Conservation (phyloP, 2,888 invertebrate genomes). For the Dasypolia templi region DNA sequence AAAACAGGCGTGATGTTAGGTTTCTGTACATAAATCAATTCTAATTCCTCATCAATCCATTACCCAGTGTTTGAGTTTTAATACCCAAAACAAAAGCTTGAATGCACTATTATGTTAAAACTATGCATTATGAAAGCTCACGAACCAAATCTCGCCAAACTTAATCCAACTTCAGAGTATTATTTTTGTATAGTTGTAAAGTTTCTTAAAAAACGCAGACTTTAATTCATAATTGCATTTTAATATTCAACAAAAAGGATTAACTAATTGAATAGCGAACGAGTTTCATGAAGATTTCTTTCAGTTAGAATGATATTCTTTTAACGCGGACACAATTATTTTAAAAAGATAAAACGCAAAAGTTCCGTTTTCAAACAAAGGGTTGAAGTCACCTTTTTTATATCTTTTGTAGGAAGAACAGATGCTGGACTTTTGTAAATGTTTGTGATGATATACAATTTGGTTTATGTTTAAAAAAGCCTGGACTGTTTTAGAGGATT, state of each 20-base stretch:
- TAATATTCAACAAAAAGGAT: conserved; percentile 64
- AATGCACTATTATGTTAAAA: conserved; percentile 1
- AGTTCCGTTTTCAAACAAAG: conserved; percentile 64
- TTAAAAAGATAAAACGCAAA: conserved; percentile 54
- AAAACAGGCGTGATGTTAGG: no score
- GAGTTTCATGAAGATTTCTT: conserved; percentile 55
- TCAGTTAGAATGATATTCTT: conserved; percentile 56
- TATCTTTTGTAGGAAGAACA: conserved; percentile 27
- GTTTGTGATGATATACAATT: not conserved
- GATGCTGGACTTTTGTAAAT: not conserved
- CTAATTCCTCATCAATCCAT: not conserved
- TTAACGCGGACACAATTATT: conserved; percentile 57
- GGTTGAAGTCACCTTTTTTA: conserved; percentile 40
- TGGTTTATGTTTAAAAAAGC: not conserved
- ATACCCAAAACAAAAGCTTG: not conserved
- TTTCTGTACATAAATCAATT: not conserved
- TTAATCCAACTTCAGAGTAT: conserved; percentile 20
- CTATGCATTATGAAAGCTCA: not conserved
- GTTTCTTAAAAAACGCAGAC: conserved; percentile 40
- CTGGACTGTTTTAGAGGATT: not conserved
- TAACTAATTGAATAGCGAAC: conserved; percentile 66
- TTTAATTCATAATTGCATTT: conserved; percentile 59
- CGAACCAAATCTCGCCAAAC: conserved; percentile 6
- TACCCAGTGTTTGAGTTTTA: not conserved
- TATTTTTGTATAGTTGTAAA: conserved; percentile 37